These are phyloP conservation scores for Rissa tridactyla DNA, from an alignment of 2,113 vertebrate genomes.

Conservation along the genomic window DNA sequence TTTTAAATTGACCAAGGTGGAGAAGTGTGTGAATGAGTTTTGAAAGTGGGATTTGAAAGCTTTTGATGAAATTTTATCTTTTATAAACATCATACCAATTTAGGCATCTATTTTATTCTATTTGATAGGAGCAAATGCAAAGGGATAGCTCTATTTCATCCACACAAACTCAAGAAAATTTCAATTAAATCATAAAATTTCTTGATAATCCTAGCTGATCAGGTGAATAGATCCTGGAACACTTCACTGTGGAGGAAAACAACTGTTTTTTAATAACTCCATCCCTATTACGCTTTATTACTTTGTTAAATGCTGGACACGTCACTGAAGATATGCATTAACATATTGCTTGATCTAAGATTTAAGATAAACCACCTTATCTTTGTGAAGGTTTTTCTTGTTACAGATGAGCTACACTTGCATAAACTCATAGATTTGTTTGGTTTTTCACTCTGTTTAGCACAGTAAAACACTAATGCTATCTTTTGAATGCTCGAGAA, in stretches of 20 bases:
- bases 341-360: not conserved
- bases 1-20: not conserved
- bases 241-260: not conserved
- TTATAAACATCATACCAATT: not conserved
- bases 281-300: not conserved
- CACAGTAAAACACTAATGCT: not conserved
- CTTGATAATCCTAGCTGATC: not conserved
- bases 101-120: not conserved
- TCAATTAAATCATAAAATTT: not conserved
- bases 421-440: not conserved
- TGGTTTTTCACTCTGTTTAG: not conserved
- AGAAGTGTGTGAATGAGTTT: not conserved
- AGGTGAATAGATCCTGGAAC: not conserved
- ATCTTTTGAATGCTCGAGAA: not conserved
- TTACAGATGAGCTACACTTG: not conserved
- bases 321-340: not conserved
- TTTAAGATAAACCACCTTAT: not conserved
- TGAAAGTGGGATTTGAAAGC: not conserved
- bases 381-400: not conserved
- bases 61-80: not conserved
- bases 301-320: not conserved
- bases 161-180: not conserved
- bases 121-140: not conserved
- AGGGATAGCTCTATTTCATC: not conserved
- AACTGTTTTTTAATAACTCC: not conserved